Evolutionary conservation across 2,797 vertebrate species (phyloP), one percentile per base, ranked within the genome.

Genomic region (Diceros bicornis): DNA sequence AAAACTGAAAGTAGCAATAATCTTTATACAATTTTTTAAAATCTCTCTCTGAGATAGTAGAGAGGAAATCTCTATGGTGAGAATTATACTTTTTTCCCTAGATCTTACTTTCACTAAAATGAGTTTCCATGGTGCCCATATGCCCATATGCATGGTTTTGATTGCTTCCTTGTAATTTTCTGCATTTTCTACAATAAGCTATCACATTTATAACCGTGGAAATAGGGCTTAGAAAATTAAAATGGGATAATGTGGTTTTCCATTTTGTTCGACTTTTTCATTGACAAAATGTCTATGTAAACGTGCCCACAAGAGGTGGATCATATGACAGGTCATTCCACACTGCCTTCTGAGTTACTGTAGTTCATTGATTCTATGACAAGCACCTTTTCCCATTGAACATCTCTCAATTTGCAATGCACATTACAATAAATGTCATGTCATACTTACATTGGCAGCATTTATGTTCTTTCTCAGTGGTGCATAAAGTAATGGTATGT

Each of bases 161-260:
- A 95, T 83, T 66, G 44, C 9, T 69, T 92, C 59, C 85, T 69
- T 96, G 21, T 89, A 78, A 59, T 74, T 94, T 84, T 79, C 10
- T 87, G 68, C 11, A 72, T 75, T 95, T 96, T 92, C 10, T 61
- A 68, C 29, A 94, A 82, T 84, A 89, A 94, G 44, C 37, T 44
- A 47, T 93, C 93, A 41, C 4, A 47, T 68, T 94, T 66, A 86
- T 90, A 87, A 71, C 68, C 27, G 77, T 17, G 88, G 59, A 88
- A 90, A 74, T 29, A 88, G 29, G 27, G 62, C 11, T 89, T 74
- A 62, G 27, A 57, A 78, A 91, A 75, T 91, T 47, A 78, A 97
- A 93, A n/a, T 57, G 17, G 37, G 77, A 85, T 47, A 83, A 68
- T 74, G 41, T 21, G 16, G 14, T 47, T 95, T 25, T 64, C 9